A percentile compares a stretch with the other conserved stretches of the same genome.
These are phyloP conservation scores for Harpegnathos saltator DNA, from an alignment of 1,140 invertebrate species.

Conservation along the genomic window DNA sequence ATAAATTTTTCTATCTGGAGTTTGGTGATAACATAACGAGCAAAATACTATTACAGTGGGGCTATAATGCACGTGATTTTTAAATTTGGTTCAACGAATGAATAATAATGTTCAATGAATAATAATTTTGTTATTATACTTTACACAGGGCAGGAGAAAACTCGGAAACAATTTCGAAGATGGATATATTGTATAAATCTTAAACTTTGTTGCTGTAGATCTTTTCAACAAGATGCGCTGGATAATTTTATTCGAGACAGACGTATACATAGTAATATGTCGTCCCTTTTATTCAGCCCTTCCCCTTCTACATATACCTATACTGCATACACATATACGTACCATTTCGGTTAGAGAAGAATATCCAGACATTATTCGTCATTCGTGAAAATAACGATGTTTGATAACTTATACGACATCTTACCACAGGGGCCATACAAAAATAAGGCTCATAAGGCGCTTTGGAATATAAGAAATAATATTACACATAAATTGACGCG, in stretches of 20 bases:
- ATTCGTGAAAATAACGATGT: constrained; percentile 41
- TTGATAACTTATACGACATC: constrained; percentile 45
- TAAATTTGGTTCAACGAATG: not conserved
- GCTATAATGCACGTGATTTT: not conserved
- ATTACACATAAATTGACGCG: constrained; percentile 43
- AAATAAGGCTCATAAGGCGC: constrained; percentile 58
- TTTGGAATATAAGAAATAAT: constrained; percentile 58
- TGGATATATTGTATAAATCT: constrained; percentile 6
- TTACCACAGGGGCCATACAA: constrained; percentile 66
- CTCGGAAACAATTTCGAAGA: constrained; percentile 17
- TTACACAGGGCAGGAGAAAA: constrained; percentile 4
- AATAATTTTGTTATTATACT: constrained; percentile 13
- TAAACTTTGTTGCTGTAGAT: constrained; percentile 32
- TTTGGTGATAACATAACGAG: constrained; percentile 36
- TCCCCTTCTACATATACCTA: not conserved
- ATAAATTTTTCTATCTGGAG: constrained; percentile 41
- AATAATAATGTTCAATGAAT: too few relatives aligned
- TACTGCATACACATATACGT: not conserved
- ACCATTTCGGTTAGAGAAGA: constrained; percentile 25
- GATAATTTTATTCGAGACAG: constrained; percentile 11
- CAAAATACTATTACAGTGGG: not conserved
- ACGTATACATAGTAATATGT: not conserved
- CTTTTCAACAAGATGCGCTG: not conserved
- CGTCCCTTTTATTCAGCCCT: constrained; percentile 32
- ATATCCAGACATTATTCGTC: constrained; percentile 31